A percentile compares a stretch with the other conserved stretches of the same genome.
Conservation (phyloP, 2,888 invertebrate species). For the Limnephilus rhombicus region DNA sequence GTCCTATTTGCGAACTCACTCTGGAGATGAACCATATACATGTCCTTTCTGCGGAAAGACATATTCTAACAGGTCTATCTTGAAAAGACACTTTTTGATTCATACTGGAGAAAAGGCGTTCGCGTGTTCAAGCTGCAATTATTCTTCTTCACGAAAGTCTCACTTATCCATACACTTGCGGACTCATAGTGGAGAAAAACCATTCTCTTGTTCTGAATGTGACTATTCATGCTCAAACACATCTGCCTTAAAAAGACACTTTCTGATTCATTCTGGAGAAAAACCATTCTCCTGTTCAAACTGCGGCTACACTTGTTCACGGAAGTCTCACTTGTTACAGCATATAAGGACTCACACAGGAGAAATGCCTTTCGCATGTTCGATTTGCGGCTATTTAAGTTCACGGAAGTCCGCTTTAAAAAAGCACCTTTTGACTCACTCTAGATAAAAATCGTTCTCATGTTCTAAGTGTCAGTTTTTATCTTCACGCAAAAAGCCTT, state of each 20-base stretch:
- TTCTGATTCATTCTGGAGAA: neutral
- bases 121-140: neutral
- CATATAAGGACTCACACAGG: neutral
- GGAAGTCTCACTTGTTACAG: neutral
- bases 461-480: neutral
- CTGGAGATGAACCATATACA: neutral
- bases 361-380: neutral
- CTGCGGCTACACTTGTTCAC: neutral
- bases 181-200: neutral
- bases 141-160: neutral
- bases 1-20: neutral
- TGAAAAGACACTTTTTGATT: neutral
- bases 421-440: neutral
- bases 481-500: neutral
- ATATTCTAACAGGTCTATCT: neutral
- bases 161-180: neutral
- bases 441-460: neutral
- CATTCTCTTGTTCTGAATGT: neutral
- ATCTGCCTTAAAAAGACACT: neutral
- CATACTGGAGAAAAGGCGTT: neutral
- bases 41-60: neutral
- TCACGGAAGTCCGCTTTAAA: neutral
- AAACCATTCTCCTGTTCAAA: neutral
- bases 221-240: neutral
- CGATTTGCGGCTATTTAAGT: neutral